Evolutionary conservation across 2,113 vertebrate species (phyloP), one percentile per base, ranked within the genome.

Genomic region (Pedionomus torquatus): DNA sequence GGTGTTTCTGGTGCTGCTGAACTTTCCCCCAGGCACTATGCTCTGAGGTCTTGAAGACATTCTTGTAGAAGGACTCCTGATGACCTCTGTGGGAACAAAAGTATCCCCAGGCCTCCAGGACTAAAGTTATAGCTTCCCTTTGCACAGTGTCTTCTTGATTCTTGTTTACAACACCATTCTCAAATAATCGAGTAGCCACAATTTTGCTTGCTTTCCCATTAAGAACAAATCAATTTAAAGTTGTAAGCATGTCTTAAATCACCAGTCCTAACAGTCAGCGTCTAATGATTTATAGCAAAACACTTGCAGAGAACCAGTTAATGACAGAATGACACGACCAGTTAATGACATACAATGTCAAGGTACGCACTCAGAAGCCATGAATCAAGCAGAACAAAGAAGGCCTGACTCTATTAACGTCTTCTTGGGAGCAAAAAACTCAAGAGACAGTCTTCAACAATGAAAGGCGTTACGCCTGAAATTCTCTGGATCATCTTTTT

Each of bases 381-480:
- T 69, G 70, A 94, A 89, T 93, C 66, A 58, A 88, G 80, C 9
- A 85, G 33, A 83, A 72, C 33, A 84, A 83, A 66, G 20, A 76
- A 83, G 41, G 12, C 63, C 76, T 9, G 83, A 23, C 10, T 69
- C 13, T 41, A 85, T 49, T 51, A 66, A 64, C 7, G 3, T 21
- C 41, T 61, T 86, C n/a, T n/a, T n/a, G n/a, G n/a, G n/a, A n/a
- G n/a, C n/a, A n/a, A n/a, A n/a, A n/a, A n/a, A n/a, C n/a, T n/a
- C n/a, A n/a, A n/a, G n/a, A n/a, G n/a, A 58, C 3, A 24, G 10
- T 44, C 33, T 83, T 71, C 52, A 75, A 43, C 33, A 85, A 82
- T 41, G 63, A 77, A 84, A 65, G 17, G 17, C 23, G 13, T 69
- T 77, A 64, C 52, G 16, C 18, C 21, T 66, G 44, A 57, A 88